Conservation (phyloP, 2,888 invertebrate genomes). For the Itoplectis maculator region DNA sequence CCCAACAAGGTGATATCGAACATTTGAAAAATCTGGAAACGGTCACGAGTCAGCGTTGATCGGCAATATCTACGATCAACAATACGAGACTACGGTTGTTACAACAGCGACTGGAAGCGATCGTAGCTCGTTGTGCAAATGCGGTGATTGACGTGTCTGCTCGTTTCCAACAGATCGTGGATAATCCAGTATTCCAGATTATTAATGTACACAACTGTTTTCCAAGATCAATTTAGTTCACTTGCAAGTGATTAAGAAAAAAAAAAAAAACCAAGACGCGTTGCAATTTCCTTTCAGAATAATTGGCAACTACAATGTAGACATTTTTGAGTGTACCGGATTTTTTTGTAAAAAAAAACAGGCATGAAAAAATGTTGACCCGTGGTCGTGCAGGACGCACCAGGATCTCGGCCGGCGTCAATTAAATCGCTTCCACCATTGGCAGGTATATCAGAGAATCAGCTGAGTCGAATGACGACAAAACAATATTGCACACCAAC, state of each 20-base stretch:
- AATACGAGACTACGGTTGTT: slow-evolving; percentile 41
- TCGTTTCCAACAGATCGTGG: slow-evolving; percentile 60
- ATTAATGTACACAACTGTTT: not conserved
- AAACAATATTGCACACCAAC: slow-evolving; percentile 63
- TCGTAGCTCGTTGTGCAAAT: not conserved
- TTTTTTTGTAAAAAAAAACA: not conserved
- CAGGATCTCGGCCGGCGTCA: slow-evolving; percentile 6
- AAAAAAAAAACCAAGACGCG: not conserved
- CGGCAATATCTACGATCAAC: slow-evolving; percentile 28
- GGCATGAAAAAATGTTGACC: slow-evolving; percentile 49
- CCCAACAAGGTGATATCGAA: slow-evolving; percentile 20
- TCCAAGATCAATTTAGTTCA: not conserved
- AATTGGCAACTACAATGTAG: no score
- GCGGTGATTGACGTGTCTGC: slow-evolving; percentile 28
- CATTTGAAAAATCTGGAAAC: slow-evolving; percentile 24
- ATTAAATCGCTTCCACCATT: slow-evolving; percentile 49
- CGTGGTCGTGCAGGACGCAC: slow-evolving; percentile 48
- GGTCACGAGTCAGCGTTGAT: slow-evolving; percentile 18
- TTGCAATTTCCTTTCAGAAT: not conserved
- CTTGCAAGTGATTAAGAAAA: not conserved
- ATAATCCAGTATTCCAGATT: slow-evolving; percentile 6
- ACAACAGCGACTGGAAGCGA: not conserved
- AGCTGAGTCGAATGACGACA: slow-evolving; percentile 42
- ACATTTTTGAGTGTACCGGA: no score
- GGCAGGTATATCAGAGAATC: slow-evolving; percentile 40